Conservation (phyloP, 2,113 vertebrate genomes). For the Mystacornis crossleyi region DNA sequence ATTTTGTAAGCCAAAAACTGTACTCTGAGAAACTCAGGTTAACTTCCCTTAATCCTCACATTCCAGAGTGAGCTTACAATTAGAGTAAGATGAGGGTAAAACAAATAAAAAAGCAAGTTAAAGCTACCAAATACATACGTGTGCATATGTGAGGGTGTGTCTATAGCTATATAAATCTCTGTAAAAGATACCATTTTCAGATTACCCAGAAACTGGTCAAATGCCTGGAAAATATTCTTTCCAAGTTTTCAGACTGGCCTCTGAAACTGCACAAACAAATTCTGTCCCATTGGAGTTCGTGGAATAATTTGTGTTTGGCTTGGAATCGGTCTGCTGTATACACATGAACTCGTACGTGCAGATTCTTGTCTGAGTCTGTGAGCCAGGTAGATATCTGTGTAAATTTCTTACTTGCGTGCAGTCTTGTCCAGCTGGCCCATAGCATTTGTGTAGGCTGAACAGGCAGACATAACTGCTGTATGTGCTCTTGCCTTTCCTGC, state of each 20-base stretch:
- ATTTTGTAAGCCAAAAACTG: not conserved
- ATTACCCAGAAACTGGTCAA: slow-evolving; percentile 54
- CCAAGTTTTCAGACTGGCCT: slow-evolving; percentile 35
- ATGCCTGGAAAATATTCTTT: slow-evolving; percentile 63
- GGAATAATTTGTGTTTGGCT: slow-evolving; percentile 53
- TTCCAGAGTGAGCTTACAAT: not conserved
- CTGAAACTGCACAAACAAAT: slow-evolving; percentile 56
- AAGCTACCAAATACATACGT: not conserved
- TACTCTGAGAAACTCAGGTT: not conserved
- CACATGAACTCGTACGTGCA: slow-evolving; percentile 35
- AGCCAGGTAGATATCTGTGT: slow-evolving; percentile 57
- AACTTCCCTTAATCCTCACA: not conserved
- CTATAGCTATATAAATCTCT: not conserved
- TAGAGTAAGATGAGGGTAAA: not conserved
- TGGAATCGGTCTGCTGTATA: not conserved
- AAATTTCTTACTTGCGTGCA: not conserved
- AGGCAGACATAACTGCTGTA: slow-evolving; percentile 10
- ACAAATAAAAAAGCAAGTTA: not conserved
- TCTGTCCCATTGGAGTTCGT: slow-evolving; percentile 38
- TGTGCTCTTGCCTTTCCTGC: slow-evolving; percentile 18
- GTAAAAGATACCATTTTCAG: slow-evolving; percentile 18
- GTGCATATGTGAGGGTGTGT: not conserved
- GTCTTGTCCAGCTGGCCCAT: slow-evolving; percentile 40
- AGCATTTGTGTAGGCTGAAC: not conserved
- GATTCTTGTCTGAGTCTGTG: slow-evolving; percentile 30